phyloP scores from a whole-genome alignment of 2,797 vertebrate genomes.

The Choloepus didactylus region DNA sequence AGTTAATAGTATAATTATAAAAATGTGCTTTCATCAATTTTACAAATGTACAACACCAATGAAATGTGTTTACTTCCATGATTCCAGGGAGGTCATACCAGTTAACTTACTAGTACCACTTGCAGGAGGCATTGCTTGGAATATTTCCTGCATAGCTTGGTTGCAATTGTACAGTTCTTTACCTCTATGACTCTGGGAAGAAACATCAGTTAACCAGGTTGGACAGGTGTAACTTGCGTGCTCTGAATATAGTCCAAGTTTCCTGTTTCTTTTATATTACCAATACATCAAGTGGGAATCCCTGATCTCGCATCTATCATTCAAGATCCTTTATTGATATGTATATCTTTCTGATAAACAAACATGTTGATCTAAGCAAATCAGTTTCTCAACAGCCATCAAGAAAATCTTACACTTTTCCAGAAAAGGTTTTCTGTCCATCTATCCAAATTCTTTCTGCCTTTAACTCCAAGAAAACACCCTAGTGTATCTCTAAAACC shows the following conservation, averaged over 20 bases:
- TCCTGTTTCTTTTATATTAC: neutral
- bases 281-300: neutral
- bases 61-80: neutral
- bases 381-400: neutral
- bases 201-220: neutral
- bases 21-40: too few species aligned
- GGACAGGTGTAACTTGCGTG: neutral
- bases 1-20: too few species aligned
- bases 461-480: neutral
- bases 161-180: neutral
- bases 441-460: neutral
- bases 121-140: neutral
- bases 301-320: neutral
- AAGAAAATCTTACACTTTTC: neutral
- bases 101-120: neutral
- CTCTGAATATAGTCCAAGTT: neutral
- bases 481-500: neutral
- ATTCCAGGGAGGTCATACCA: neutral
- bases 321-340: neutral
- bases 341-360: neutral
- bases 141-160: neutral
- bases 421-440: neutral
- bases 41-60: too few species aligned
- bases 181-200: neutral
- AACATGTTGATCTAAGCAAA: neutral